phyloP scores from a whole-genome alignment of 1,140 invertebrate genomes.

The Drosophila triauraria region DNA sequence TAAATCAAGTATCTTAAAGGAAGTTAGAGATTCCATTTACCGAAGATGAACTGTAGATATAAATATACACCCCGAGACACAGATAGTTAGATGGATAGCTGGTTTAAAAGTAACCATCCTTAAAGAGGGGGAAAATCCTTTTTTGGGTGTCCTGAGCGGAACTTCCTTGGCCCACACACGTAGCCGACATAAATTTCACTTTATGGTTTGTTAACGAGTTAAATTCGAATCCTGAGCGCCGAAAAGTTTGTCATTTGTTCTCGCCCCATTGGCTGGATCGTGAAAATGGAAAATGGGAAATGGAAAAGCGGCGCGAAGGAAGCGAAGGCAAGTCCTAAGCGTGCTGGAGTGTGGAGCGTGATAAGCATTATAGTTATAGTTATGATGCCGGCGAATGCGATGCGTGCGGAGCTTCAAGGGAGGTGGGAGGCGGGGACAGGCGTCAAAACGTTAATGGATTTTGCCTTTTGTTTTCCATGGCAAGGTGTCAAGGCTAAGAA shows the following conservation, averaged over 20 bases:
- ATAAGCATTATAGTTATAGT: conserved; percentile 78
- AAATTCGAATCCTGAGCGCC: conserved; percentile 78
- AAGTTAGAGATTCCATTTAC: not conserved
- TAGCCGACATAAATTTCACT: conserved; percentile 80
- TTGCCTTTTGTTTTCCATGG: conserved; percentile 53
- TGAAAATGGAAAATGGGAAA: conserved; percentile 42
- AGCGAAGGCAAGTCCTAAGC: conserved; percentile 38
- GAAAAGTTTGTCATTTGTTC: conserved; percentile 77
- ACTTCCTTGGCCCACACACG: conserved; percentile 66
- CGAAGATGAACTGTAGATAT: not conserved
- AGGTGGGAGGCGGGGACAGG: conserved; percentile 30
- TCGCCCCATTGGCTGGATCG: conserved; percentile 57
- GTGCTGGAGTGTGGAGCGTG: conserved; percentile 73
- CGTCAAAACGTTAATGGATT: conserved; percentile 60
- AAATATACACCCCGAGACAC: conserved; percentile 16
- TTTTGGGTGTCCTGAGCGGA: not conserved
- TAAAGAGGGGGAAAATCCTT: conserved; percentile 11
- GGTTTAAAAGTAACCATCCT: conserved; percentile 20
- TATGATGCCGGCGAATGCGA: conserved; percentile 41
- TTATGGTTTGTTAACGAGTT: conserved; percentile 83
- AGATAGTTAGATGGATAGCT: conserved; percentile 32
- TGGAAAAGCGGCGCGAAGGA: conserved; percentile 8
- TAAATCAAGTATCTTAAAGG: not conserved
- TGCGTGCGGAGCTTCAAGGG: conserved; percentile 18
- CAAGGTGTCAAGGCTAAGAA: conserved; percentile 32